Conservation (phyloP, 2,113 vertebrate genomes). For the Mystacornis crossleyi region DNA sequence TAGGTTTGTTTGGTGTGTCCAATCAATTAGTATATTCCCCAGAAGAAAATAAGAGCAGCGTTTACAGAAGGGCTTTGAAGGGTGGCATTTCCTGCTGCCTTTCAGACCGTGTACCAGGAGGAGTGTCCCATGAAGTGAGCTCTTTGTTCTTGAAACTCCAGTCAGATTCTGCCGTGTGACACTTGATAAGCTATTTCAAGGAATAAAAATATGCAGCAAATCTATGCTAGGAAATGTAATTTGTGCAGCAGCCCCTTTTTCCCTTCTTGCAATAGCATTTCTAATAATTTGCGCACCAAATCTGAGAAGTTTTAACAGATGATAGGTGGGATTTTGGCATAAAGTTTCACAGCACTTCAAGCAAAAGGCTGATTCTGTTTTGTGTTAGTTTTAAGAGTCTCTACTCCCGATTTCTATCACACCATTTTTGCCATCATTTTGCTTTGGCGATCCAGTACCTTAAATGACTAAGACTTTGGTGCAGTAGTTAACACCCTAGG, state of each 20-base stretch:
- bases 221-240: neutral
- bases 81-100: conserved; percentile 42
- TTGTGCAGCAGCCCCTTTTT: neutral
- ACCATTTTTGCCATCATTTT: neutral
- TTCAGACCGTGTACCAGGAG: neutral
- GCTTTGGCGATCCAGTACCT: neutral
- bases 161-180: neutral
- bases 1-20: conserved; percentile 28
- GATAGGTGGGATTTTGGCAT: neutral
- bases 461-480: neutral
- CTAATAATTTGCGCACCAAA: neutral
- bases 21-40: neutral
- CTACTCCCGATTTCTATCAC: neutral
- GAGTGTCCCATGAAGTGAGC: neutral
- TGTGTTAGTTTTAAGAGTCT: neutral
- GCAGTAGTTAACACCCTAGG: neutral
- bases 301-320: neutral
- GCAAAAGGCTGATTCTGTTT: neutral
- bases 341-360: neutral
- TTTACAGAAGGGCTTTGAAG: conserved; percentile 47
- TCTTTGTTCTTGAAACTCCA: conserved; percentile 24
- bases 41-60: neutral
- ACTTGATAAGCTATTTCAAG: conserved; percentile 1
- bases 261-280: neutral
- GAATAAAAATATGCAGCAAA: neutral